Evolutionary conservation across 2,113 vertebrate genomes (phyloP).

Genomic region (Sinocyclocheilus anophthalmus): DNA sequence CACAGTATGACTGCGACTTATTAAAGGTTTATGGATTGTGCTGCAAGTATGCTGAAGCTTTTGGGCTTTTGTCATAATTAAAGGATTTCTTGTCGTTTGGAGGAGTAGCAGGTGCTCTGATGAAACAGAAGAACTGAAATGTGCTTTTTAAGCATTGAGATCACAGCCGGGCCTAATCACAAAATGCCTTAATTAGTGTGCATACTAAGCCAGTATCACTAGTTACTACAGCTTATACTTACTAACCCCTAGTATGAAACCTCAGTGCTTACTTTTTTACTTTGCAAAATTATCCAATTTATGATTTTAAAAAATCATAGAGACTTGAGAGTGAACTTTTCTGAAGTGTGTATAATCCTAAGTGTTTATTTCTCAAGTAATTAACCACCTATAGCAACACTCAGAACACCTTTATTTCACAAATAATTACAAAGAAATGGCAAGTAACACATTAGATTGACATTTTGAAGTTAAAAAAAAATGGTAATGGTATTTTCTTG

Average conservation of each 20-base stretch:
- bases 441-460: too few species aligned
- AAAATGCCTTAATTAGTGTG: background rate
- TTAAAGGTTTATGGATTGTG: constrained; percentile 25
- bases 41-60: background rate
- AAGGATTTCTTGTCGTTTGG: background rate
- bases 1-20: background rate
- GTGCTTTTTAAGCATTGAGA: background rate
- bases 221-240: background rate
- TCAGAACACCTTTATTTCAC: too few species aligned
- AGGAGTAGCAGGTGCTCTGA: constrained; percentile 11
- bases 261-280: background rate
- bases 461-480: too few species aligned
- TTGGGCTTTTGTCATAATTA: constrained; percentile 3
- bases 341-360: too few species aligned
- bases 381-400: too few species aligned
- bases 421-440: too few species aligned
- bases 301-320: too few species aligned
- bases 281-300: background rate
- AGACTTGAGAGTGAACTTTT: background rate
- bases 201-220: background rate
- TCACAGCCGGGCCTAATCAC: background rate
- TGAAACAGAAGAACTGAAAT: background rate
- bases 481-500: too few species aligned
- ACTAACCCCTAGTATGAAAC: background rate
- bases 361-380: too few species aligned